Evolutionary conservation across 2,113 vertebrate species (phyloP), one percentile per base, ranked within the genome.

Genomic region (Echinops telfairi): DNA sequence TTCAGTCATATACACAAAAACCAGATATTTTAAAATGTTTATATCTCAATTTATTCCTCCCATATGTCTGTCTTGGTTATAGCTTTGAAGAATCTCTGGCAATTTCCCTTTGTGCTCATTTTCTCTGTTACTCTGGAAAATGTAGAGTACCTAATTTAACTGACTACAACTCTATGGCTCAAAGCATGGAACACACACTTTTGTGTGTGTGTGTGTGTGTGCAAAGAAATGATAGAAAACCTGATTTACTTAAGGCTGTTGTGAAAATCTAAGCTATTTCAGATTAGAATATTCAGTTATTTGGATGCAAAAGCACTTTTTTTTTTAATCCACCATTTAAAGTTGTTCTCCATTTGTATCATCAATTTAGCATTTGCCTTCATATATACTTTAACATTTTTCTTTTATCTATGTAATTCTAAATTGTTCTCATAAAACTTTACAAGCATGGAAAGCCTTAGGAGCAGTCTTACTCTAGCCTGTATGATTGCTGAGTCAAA

Each of bases 1-100:
- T 83, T 0, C 0, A 5, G 27, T 0, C 17, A 82, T n/a, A 33
- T 2, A 64, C 62, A n/a, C 14, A 36, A 19, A 15, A 3, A 8
- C 27, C 64, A 64, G 25, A n/a, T 11, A 38, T 7, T 8, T 33
- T 53, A n/a, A 22, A 29, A 16, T 12, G 1, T 29, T 53, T 1
- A 4, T 17, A 47, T 29, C 7, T 0, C 3, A 29, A 20, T 6
- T 38, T 36, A 25, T 68, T 10, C 8, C 47, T 47, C 5, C 2
- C 11, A 14, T 23, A 19, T 6, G 1, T 70, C 27, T 43, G 15
- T 16, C 9, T 81, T 2, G 8, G 12, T 58, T 60, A 2, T 1
- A 16, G 31, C 9, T 29, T 5, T 14, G 31, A 3, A n/a, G 12
- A 7, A 27, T 47, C 40, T 29, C 76, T 23, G 43, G 4, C 23